Conservation (phyloP, 2,888 invertebrate genomes). For the Chaitophorus viminalis region DNA sequence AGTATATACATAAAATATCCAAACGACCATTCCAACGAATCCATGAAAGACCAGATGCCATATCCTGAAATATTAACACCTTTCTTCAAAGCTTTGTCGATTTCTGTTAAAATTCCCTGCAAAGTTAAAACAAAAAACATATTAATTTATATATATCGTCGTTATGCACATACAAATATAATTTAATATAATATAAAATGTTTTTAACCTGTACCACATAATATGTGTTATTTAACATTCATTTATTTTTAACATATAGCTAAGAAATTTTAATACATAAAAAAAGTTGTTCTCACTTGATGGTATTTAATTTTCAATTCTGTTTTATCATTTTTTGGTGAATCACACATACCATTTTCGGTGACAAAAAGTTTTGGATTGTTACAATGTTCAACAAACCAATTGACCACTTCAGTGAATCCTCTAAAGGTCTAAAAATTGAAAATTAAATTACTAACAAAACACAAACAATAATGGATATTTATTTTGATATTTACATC, state of each 20-base stretch:
- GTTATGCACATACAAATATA: no score
- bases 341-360: background rate
- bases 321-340: background rate
- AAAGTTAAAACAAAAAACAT: background rate
- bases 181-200: no score
- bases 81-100: background rate
- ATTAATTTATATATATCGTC: background rate
- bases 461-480: background rate
- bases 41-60: conserved; percentile 19
- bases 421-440: background rate
- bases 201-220: no score
- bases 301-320: conserved; percentile 3
- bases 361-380: background rate
- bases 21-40: conserved; percentile 1
- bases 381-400: background rate
- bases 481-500: background rate
- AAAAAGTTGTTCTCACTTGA: background rate
- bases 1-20: background rate
- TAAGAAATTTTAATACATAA: no score
- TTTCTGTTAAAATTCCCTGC: conserved; percentile 25
- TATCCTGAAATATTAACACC: conserved; percentile 5
- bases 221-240: no score
- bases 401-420: background rate
- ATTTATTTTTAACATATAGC: no score
- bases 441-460: background rate